Conservation (phyloP, 2,888 invertebrate species). For the Pocota personata region DNA sequence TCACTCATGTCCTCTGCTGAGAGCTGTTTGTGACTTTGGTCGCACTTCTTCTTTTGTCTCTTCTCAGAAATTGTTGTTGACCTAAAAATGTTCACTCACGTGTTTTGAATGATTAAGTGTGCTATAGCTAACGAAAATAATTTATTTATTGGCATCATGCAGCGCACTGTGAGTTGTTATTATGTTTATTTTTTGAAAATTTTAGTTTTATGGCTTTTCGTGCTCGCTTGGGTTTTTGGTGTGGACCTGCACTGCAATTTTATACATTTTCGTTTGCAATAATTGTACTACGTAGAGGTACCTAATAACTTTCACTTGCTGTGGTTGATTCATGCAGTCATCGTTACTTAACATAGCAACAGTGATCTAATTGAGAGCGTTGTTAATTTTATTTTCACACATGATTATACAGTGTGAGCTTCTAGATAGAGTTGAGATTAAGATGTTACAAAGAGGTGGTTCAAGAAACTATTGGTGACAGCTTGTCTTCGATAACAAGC, state of each 20-base stretch:
- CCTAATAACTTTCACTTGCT: not conserved
- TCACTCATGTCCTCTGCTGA: slow-evolving; percentile 2
- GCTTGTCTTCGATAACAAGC: not conserved
- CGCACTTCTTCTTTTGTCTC: not conserved
- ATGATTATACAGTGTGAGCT: not conserved
- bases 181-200: not conserved
- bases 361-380: not conserved
- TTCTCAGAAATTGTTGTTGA: slow-evolving; percentile 41
- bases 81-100: slow-evolving; percentile 51
- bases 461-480: not conserved
- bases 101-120: slow-evolving; percentile 32
- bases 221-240: not conserved
- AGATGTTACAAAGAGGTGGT: not conserved
- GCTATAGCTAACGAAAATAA: slow-evolving; percentile 24
- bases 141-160: slow-evolving; percentile 28
- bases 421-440: not conserved
- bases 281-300: not conserved
- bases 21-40: slow-evolving; percentile 2
- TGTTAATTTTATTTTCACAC: not conserved
- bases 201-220: not conserved
- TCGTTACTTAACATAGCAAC: not conserved
- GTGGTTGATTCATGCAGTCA: not conserved
- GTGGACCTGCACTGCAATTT: not conserved
- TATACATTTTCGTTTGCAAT: not conserved
- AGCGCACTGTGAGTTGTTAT: not conserved